Conservation (phyloP, 2,888 invertebrate species). For the Andrena dorsata region DNA sequence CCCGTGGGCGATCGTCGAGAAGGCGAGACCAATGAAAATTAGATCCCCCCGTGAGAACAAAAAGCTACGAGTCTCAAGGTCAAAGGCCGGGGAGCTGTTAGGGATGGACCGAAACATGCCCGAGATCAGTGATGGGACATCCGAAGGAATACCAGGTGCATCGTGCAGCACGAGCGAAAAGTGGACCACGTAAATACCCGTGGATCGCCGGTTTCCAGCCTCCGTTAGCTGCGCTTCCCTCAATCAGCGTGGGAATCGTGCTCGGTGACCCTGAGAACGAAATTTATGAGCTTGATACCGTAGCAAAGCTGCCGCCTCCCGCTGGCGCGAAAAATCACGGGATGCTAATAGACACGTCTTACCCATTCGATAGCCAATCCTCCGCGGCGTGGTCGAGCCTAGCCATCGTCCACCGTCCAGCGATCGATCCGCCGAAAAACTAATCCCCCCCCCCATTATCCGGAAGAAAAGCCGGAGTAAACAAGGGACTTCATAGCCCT, state of each 20-base stretch:
- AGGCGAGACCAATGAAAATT: conserved; percentile 50
- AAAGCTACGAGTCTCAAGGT: conserved; percentile 19
- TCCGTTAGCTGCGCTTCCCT: conserved; percentile 59
- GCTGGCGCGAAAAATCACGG: conserved; percentile 1
- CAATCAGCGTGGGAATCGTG: conserved; percentile 70
- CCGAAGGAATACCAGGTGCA: conserved; percentile 50
- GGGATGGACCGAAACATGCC: background rate
- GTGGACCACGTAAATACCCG: conserved; percentile 65
- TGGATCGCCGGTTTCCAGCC: conserved; percentile 60
- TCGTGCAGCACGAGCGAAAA: conserved; percentile 67
- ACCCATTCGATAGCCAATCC: conserved; percentile 13
- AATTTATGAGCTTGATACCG: conserved; percentile 52
- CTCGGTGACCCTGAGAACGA: conserved; percentile 50
- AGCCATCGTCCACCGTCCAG: background rate
- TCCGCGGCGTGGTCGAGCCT: background rate
- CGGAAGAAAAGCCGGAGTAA: background rate
- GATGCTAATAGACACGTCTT: conserved; percentile 33
- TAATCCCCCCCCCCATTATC: background rate
- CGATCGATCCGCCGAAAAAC: background rate
- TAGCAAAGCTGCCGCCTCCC: conserved; percentile 17
- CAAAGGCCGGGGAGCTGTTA: conserved; percentile 1
- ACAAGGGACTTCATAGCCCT: background rate
- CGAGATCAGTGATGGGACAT: conserved; percentile 26
- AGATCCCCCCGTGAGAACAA: conserved; percentile 36
- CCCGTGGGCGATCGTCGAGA: conserved; percentile 18